Evolutionary conservation across 2,888 invertebrate species (phyloP).

Genomic region (Drosophila mimetica): DNA sequence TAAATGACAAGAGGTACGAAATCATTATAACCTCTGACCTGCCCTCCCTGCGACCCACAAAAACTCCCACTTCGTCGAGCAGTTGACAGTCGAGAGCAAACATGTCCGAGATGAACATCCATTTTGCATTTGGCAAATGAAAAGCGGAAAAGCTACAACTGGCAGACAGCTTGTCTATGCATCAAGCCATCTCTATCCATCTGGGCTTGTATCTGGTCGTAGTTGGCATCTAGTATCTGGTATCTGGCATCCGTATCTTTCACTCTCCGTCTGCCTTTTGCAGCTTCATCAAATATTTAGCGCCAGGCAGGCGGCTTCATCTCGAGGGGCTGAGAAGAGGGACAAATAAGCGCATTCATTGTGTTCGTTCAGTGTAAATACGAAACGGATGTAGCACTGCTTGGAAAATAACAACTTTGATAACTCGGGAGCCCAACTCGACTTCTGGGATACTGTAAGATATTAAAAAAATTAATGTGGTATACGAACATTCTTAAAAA

Average conservation of each 20-base stretch:
- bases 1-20: slow-evolving; percentile 49
- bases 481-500: too few relatives aligned
- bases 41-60: not conserved
- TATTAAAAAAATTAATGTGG: not conserved
- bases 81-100: slow-evolving; percentile 31
- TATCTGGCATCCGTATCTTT: slow-evolving; percentile 36
- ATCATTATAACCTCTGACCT: slow-evolving; percentile 26
- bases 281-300: slow-evolving; percentile 77
- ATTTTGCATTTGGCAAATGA: slow-evolving; percentile 62
- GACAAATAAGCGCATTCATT: slow-evolving; percentile 51
- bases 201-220: slow-evolving; percentile 15
- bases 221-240: slow-evolving; percentile 32
- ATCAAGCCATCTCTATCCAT: slow-evolving; percentile 28
- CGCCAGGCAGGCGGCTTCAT: slow-evolving; percentile 53
- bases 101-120: slow-evolving; percentile 42
- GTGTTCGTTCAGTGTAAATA: slow-evolving; percentile 49
- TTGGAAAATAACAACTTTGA: slow-evolving; percentile 42
- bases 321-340: not conserved
- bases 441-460: slow-evolving; percentile 17
- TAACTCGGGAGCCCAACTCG: not conserved
- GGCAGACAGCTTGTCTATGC: slow-evolving; percentile 48
- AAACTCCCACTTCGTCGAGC: slow-evolving; percentile 4
- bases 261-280: slow-evolving; percentile 41
- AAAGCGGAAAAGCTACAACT: slow-evolving; percentile 60
- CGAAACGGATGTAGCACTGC: slow-evolving; percentile 44